Conservation (phyloP, 2,113 vertebrate species). For the Blennius ocellaris region DNA sequence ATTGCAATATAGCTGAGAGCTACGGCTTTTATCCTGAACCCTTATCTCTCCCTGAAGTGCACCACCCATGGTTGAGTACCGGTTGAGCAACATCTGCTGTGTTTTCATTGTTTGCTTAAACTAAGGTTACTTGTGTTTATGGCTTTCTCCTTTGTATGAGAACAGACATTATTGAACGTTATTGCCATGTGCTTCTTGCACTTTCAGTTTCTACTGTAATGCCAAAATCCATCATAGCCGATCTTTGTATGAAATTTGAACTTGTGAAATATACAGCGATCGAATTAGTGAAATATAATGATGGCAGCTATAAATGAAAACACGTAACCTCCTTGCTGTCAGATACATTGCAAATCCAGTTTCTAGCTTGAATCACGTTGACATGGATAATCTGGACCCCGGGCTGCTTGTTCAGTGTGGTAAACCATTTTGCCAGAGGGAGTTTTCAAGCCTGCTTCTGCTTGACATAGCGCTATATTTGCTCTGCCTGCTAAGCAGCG, state of each 20-base stretch:
- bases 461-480: constrained; percentile 62
- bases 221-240: neutral
- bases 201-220: too few species aligned
- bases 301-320: constrained; percentile 1
- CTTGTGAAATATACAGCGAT: neutral
- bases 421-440: constrained; percentile 49
- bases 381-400: constrained; percentile 59
- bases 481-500: constrained; percentile 36
- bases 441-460: constrained; percentile 57
- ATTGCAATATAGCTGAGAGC: neutral
- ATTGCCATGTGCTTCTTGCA: neutral
- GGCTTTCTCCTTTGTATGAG: constrained; percentile 10
- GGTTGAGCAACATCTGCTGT: constrained; percentile 40
- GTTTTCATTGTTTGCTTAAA: constrained; percentile 45
- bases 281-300: neutral
- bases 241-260: neutral
- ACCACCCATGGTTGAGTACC: constrained; percentile 22
- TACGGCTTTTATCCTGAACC: neutral
- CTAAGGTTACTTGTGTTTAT: constrained; percentile 14
- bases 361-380: constrained; percentile 60
- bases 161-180: neutral
- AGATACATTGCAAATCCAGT: constrained; percentile 51
- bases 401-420: constrained; percentile 58
- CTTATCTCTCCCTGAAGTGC: constrained; percentile 35
- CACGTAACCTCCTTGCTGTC: constrained; percentile 36